A percentile compares a stretch with the other conserved stretches of the same genome.
phyloP scores from a whole-genome alignment of 2,113 vertebrate genomes.

The Arothron firmamentum region DNA sequence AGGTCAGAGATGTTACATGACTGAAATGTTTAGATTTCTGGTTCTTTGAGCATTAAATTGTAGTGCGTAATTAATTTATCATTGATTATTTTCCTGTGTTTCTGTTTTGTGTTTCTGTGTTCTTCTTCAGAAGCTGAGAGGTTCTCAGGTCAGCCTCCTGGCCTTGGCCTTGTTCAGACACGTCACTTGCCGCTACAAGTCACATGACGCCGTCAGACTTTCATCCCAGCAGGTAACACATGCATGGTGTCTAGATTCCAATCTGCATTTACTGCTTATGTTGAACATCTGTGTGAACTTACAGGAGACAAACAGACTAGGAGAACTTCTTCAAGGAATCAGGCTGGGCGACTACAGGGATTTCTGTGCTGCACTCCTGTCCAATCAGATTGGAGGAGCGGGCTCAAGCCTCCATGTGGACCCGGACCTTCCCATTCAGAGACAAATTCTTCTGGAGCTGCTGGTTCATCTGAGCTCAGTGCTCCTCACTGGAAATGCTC shows the following conservation, averaged over 20 bases:
- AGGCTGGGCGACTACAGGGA: slow-evolving; percentile 17
- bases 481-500: slow-evolving; percentile 45
- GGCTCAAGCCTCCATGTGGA: slow-evolving; percentile 19
- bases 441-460: slow-evolving; percentile 65
- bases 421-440: slow-evolving; percentile 9
- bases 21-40: too few relatives aligned
- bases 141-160: slow-evolving; percentile 38
- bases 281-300: background rate
- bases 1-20: background rate
- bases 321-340: slow-evolving; percentile 34
- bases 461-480: slow-evolving; percentile 68
- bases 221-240: slow-evolving; percentile 52
- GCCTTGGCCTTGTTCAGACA: slow-evolving; percentile 67
- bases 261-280: background rate
- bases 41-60: too few relatives aligned
- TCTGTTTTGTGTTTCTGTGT: background rate
- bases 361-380: slow-evolving; percentile 66
- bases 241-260: accelerated
- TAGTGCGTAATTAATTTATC: background rate
- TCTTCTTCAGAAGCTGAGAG: slow-evolving; percentile 39
- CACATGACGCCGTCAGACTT: slow-evolving; percentile 8
- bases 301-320: slow-evolving; percentile 45
- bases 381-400: slow-evolving; percentile 43
- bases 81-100: background rate
- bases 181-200: slow-evolving; percentile 60